Evolutionary conservation across 1,140 invertebrate species (phyloP).

Genomic region (roundworm (Caenorhabditis elegans)): DNA sequence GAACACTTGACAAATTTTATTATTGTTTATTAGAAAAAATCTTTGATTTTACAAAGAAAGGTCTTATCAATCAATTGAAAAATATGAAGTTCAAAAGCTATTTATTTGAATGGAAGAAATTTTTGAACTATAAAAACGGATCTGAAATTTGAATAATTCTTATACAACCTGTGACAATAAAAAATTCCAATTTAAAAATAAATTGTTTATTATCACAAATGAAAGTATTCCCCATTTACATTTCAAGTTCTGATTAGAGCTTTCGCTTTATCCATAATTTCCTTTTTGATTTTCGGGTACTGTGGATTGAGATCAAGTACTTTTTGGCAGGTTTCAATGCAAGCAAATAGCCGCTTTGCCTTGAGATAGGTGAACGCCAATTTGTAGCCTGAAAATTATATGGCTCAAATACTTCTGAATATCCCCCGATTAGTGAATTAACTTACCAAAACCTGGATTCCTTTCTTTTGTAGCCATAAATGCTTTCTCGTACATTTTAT

Average conservation of each 20-base stretch:
- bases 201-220: neutral
- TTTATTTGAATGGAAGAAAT: too few species aligned
- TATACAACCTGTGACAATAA: too few species aligned
- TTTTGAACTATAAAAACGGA: too few species aligned
- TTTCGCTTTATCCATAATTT: conserved; percentile 2
- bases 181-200: too few species aligned
- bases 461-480: conserved; percentile 80
- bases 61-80: too few species aligned
- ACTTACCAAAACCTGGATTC: conserved; percentile 76
- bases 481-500: conserved; percentile 79
- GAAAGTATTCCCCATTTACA: too few species aligned
- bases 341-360: conserved; percentile 82
- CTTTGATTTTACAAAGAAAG: too few species aligned
- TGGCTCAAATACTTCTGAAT: too few species aligned
- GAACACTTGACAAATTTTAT: neutral
- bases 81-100: too few species aligned
- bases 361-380: conserved; percentile 88
- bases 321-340: conserved; percentile 81
- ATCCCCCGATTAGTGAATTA: too few species aligned
- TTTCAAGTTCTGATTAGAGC: neutral
- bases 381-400: conserved; percentile 80
- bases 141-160: too few species aligned
- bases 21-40: too few species aligned
- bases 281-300: neutral
- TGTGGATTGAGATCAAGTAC: conserved; percentile 72